Evolutionary conservation across 2,113 vertebrate species (phyloP).

Genomic region (Elaphurus davidianus): DNA sequence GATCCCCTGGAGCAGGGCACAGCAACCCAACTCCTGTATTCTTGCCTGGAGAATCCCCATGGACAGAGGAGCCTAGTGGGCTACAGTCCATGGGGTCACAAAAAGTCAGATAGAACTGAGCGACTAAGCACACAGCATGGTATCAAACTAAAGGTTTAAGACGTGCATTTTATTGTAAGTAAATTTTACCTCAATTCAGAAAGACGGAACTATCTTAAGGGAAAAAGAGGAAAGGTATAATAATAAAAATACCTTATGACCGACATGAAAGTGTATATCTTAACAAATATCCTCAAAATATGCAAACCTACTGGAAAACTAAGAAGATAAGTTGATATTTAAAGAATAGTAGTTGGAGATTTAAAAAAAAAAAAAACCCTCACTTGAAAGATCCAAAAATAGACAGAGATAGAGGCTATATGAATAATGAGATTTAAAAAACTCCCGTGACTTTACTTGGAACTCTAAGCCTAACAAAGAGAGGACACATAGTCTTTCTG

Average conservation of each 20-base stretch:
- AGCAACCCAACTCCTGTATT: fast-evolving
- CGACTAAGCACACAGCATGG: not conserved
- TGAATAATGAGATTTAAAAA: not conserved
- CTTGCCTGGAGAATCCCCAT: not conserved
- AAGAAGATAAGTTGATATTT: not conserved
- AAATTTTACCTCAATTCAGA: not conserved
- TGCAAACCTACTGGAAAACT: not conserved
- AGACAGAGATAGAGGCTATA: not conserved
- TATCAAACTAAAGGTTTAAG: not conserved
- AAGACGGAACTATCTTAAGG: not conserved
- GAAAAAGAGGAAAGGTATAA: not conserved
- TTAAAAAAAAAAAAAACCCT: too few species aligned
- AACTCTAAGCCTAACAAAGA: fast-evolving
- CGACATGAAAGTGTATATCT: fast-evolving
- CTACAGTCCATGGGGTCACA: not conserved
- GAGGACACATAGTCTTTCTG: fast-evolving
- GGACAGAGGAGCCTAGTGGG: not conserved
- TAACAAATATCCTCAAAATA: not conserved
- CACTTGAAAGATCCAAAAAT: not conserved
- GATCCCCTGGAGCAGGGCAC: not conserved
- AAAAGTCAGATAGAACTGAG: not conserved
- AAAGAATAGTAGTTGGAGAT: not conserved
- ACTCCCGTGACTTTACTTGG: too few species aligned
- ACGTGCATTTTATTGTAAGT: not conserved
- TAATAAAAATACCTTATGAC: too few species aligned